Evolutionary conservation across 2,797 vertebrate species (phyloP).

Genomic region (Cossypha heuglini): DNA sequence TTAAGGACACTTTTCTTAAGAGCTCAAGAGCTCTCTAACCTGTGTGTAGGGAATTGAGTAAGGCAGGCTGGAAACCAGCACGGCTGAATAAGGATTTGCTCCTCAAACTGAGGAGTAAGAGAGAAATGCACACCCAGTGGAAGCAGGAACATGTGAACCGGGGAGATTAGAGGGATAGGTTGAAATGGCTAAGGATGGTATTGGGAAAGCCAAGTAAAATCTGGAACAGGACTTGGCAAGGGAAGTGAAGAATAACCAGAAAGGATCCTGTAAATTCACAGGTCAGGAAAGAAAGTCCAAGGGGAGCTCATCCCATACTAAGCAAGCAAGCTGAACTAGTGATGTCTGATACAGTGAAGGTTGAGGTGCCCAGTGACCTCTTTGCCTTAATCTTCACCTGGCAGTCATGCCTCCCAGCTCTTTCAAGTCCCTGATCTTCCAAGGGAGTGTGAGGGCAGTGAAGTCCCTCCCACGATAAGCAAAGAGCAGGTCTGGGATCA

Average conservation of each 20-base stretch:
- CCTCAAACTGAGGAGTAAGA: background rate
- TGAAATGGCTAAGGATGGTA: background rate
- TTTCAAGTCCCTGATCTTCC: no score
- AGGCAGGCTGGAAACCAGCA: background rate
- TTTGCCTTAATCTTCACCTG: background rate
- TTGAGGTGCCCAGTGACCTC: no score
- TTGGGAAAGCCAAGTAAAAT: background rate
- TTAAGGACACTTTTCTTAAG: background rate
- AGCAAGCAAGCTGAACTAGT: background rate
- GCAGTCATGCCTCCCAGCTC: background rate
- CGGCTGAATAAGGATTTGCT: background rate
- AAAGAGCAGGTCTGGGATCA: background rate
- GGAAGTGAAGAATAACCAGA: fast-evolving
- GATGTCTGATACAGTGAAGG: background rate
- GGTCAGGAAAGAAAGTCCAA: background rate
- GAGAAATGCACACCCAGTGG: background rate
- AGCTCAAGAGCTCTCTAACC: background rate
- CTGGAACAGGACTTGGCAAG: background rate
- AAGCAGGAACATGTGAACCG: background rate
- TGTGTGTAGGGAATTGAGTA: background rate
- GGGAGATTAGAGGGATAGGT: fast-evolving
- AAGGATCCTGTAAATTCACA: background rate
- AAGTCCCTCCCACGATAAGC: background rate
- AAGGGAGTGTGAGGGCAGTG: background rate
- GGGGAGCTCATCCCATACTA: background rate